Base-by-base conservation (phyloP, 2,888 invertebrate genomes). In the Ferrisia virgata region DNA sequence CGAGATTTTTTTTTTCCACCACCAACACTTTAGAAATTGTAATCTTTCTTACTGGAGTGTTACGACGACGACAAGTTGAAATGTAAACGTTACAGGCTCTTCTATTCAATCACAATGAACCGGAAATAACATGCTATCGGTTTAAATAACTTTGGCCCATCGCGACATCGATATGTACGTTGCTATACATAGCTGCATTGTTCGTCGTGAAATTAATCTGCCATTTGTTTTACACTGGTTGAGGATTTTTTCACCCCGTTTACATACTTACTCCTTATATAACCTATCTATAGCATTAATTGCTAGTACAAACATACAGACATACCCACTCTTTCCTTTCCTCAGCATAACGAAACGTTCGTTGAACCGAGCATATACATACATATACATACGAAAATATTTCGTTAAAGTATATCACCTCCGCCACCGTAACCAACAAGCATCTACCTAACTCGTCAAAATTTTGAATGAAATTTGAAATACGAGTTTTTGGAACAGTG, bases 281-380 rank as follows among this genome's bases (percentile, higher is more conserved):
- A 47, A 47, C 18, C 18, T 4, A 47, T 3, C 15, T 6, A 58
- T n/a, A 64, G 25, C 3, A 31, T 11, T 28, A 64, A 64, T 64
- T 64, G 64, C 25, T 58, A 5, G 5, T 39, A 11, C 39, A 11
- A 39, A 22, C 53, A 53, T 53, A 53, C 53, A 22, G 1, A 1
- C 18, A 13, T 53, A 53, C 18, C 53, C 53, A n/a, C 40, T 40
- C 11, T 47, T 13, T 3, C 47, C 18, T 6, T n/a, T n/a, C n/a
- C 47, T 47, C 47, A 15, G n/a, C 13, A 1, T 3, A 47, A 0
- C 4, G 36, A 22, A 11, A 22, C 22, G 64, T 64, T 64, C 64
- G 64, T 64, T 64, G 64, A 64, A 64, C 64, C 31, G 58, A 64
- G n/a, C n/a, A n/a, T n/a, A n/a, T n/a, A n/a, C n/a, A n/a, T n/a